Base-by-base conservation (phyloP, 2,113 vertebrate species). In the Thalassoma bifasciatum region DNA sequence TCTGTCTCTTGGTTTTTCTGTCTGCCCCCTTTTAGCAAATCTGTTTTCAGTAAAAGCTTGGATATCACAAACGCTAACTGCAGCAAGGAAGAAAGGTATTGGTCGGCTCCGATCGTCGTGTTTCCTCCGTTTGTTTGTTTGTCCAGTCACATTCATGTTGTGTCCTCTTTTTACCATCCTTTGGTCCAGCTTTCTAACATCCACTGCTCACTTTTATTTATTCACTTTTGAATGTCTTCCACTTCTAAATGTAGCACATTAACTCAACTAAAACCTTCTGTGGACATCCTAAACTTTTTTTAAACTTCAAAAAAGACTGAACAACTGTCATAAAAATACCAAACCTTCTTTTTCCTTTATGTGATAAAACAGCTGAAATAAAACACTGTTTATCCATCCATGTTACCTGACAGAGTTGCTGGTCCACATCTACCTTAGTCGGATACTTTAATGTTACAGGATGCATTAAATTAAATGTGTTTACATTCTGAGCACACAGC, bases 21-120 rank as follows among this genome's bases (percentile, higher is more conserved):
- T 86, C 82, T 82, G 42, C 76, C 72, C 66, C 69, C 63, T 75
- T 74, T 83, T 93, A 94, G 92, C 90, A 94, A 94, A 90, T 93
- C 92, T 68, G 91, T 94, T 85, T 93, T 98, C 96, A 97, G 96
- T 98, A 98, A 98, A 97, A 98, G 97, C 95, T 96, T 98, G 96
- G 97, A 98, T 96, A 98, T 98, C 96, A 96, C 96, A 95, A 97
- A 97, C 93, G 95, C 96, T 95, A 95, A 97, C 94, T 95, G 95
- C 96, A 96, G 95, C 96, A 96, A 95, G 95, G 96, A 97, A 86
- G 96, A 97, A 96, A 97, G 96, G 96, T 98, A 97, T 89, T 92
- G 93, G 72, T 91, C 90, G 40, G 47, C 84, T 72, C 72, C 24
- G 30, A 57, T 17, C 21, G 42, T 61, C 42, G 54, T 26, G 6